Base-by-base conservation (phyloP, 2,797 vertebrate genomes). In the Vespertilio murinus region DNA sequence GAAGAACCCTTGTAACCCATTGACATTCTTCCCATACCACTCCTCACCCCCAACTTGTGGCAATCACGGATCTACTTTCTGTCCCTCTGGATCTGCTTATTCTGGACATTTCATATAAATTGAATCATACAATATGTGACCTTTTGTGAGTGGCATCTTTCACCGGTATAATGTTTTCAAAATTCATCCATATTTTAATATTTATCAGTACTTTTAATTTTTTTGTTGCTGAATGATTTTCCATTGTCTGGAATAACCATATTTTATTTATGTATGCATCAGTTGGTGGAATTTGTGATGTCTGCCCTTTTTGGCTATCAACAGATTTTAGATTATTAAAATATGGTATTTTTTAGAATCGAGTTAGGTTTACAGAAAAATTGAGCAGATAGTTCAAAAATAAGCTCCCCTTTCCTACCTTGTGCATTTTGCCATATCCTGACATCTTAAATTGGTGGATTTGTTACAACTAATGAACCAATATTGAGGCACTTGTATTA, bases 21-120 rank as follows among this genome's bases (percentile, higher is more conserved):
- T 61, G 35, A 16, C 67, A n/a, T 4, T 7, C 22, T 12, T 28
- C 67, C 52, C 17, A 2, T 17, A 7, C 2, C 23, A 11, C 23
- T 0, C 13, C 47, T 28, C 28, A 1, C 8, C 12, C 0, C 30
- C 2, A 54, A 23, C 35, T 40, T 13, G 5, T 28, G 52, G 64
- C n/a, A 38, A 18, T 49, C 71, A 30, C 3, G 7, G 11, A 2
- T n/a, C 83, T 54, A 20, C 74, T 42, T 80, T n/a, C 64, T 42
- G 65, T n/a, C 22, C 73, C 67, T 52, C 6, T 38, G 25, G 9
- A 52, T 80, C 33, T 28, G 28, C 35, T 42, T 64, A 13, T 54
- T 59, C 6, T 23, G 28, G 20, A 33, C 6, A 9, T 54, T 52
- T 42, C 6, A 14, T 52, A 17, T 49, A 22, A 64, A 80, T 20